Conservation (phyloP, 92 coral and sea anemone species). For the Scolanthus callimorphus region DNA sequence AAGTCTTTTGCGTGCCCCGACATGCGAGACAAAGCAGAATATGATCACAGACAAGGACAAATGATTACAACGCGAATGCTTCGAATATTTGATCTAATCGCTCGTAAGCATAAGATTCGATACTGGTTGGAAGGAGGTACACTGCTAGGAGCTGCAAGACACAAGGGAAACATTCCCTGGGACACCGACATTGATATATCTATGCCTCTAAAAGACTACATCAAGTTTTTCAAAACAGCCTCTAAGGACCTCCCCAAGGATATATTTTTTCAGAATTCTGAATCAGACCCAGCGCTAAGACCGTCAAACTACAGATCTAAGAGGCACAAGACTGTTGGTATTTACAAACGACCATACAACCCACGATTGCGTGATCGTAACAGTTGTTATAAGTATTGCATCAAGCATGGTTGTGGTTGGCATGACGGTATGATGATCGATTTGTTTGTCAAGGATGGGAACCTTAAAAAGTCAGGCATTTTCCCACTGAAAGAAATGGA, state of each 20-base stretch:
- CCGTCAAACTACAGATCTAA: conserved; percentile 16
- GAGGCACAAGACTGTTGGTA: conserved; percentile 17
- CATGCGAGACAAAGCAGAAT: conserved; percentile 13
- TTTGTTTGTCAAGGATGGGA: conserved; percentile 17
- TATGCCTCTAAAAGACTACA: conserved; percentile 35
- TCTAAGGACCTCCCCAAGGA: conserved; percentile 29
- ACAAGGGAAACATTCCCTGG: conserved; percentile 38
- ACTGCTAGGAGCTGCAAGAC: conserved; percentile 38
- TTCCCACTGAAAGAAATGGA: conserved; percentile 43
- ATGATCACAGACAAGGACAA: conserved; percentile 16
- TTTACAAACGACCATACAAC: conserved; percentile 22
- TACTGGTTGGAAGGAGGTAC: conserved; percentile 38
- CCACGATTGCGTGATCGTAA: conserved; percentile 30
- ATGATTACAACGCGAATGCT: conserved; percentile 26
- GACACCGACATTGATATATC: conserved; percentile 27
- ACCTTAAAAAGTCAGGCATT: conserved; percentile 1
- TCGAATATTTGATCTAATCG: conserved; percentile 27
- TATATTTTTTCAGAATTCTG: conserved; percentile 41
- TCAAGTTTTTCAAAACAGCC: conserved; percentile 13
- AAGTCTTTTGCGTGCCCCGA: conserved; percentile 34
- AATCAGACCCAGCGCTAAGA: conserved; percentile 26
- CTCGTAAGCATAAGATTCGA: conserved; percentile 21
- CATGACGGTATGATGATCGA: conserved; percentile 45
- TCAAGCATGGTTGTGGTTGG: conserved; percentile 30
- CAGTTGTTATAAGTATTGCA: conserved; percentile 37